Evolutionary conservation across 2,797 vertebrate genomes (phyloP).

Genomic region (Mormyrops boulengeri): DNA sequence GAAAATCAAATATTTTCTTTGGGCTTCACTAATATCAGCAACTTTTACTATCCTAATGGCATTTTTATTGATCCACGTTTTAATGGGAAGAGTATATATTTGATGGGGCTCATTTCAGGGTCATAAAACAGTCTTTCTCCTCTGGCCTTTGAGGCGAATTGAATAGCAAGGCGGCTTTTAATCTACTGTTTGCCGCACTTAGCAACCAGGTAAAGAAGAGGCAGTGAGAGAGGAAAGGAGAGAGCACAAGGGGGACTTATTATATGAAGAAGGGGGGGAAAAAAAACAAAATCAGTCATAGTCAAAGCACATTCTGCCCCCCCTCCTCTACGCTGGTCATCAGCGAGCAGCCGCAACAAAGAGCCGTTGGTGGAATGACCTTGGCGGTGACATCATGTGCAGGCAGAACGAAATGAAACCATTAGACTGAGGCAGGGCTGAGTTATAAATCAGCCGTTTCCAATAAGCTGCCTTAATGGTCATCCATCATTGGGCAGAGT

Average conservation of each 20-base stretch:
- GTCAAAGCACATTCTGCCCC: slow-evolving; percentile 41
- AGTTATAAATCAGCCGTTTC: slow-evolving; percentile 99
- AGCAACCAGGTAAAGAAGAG: slow-evolving; percentile 42
- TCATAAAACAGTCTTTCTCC: slow-evolving; percentile 82
- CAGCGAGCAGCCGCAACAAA: slow-evolving; percentile 95
- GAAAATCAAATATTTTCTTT: slow-evolving; percentile 98
- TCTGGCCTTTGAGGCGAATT: slow-evolving; percentile 59
- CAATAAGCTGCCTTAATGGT: slow-evolving; percentile 99
- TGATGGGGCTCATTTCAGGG: slow-evolving; percentile 94
- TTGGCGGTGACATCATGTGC: slow-evolving; percentile 99
- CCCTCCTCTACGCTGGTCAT: slow-evolving; percentile 82
- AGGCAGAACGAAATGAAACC: slow-evolving; percentile 99
- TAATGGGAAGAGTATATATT: slow-evolving; percentile 95
- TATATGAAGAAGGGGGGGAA: neutral
- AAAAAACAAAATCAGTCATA: neutral
- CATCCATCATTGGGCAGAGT: slow-evolving; percentile 80
- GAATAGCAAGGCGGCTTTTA: slow-evolving; percentile 66
- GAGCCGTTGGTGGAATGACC: slow-evolving; percentile 92
- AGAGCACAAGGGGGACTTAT: neutral
- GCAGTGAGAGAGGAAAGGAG: neutral
- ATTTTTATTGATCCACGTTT: slow-evolving; percentile 82
- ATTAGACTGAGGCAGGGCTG: slow-evolving; percentile 96
- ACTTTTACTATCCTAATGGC: slow-evolving; percentile 89
- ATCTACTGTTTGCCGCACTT: slow-evolving; percentile 75
- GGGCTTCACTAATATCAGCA: slow-evolving; percentile 91